phyloP scores from a whole-genome alignment of 2,888 invertebrate species.

The Nasonia oneida region DNA sequence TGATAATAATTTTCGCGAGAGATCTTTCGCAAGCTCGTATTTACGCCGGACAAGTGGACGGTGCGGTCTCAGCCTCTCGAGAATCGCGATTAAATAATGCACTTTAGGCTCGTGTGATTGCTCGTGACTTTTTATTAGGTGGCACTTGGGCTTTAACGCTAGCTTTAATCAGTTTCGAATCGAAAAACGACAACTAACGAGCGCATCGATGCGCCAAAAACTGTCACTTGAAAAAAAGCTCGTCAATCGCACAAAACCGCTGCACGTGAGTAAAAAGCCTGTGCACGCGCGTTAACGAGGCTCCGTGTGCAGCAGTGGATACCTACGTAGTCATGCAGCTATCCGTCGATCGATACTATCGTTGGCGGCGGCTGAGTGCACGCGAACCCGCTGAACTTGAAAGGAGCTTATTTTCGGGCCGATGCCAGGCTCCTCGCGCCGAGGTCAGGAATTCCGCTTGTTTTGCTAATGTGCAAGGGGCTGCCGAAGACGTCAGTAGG shows the following conservation, averaged over 20 bases:
- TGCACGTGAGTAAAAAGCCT: too few relatives aligned
- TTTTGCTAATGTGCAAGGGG: not conserved
- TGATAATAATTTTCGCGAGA: not conserved
- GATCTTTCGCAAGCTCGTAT: not conserved
- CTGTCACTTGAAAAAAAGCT: too few relatives aligned
- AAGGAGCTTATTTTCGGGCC: not conserved
- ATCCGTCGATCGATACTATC: not conserved
- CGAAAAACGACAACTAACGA: not conserved
- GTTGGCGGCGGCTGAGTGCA: not conserved
- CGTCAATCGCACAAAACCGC: too few relatives aligned
- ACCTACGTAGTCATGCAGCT: not conserved
- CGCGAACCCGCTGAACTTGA: constrained; percentile 17
- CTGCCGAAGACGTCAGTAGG: not conserved
- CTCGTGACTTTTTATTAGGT: not conserved
- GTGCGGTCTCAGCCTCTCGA: not conserved
- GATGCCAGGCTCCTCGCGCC: not conserved
- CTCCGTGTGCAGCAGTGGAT: not conserved
- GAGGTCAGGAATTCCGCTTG: constrained; percentile 5
- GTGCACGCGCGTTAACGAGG: not conserved
- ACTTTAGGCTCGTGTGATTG: not conserved
- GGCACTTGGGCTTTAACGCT: not conserved
- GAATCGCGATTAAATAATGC: constrained; percentile 1
- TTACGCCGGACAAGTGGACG: not conserved
- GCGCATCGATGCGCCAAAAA: too few relatives aligned
- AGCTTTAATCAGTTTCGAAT: not conserved